Evolutionary conservation across 2,113 vertebrate genomes (phyloP), one percentile per base, ranked within the genome.

Genomic region (Calcarius ornatus): DNA sequence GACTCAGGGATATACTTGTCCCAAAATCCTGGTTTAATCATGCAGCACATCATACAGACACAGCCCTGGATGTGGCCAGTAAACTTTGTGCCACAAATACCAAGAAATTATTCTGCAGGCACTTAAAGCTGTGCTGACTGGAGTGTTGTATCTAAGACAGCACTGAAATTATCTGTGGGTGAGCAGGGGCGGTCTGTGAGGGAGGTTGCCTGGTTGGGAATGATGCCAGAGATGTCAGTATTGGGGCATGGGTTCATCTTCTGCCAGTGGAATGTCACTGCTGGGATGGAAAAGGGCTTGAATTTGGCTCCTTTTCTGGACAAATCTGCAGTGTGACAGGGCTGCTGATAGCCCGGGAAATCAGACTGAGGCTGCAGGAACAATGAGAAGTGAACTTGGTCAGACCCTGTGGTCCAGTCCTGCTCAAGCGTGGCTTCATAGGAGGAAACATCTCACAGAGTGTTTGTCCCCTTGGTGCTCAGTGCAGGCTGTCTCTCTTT

Each of bases 381-480:
- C 2, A 0, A 1, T 11, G 28, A 56, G 30, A 11, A 13, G 8
- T 31, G 63, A 30, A 43, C 42, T 40, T 13, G 11, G 20, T 15
- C 50, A n/a, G 43, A 31, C 13, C 17, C 12, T 9, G 1, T 20
- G 21, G 73, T 91, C 16, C 37, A n/a, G 40, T 83, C 68, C 53
- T 69, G 30, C 15, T 47, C 0, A 1, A 27, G n/a, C 37, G 47
- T 1, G 0, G 53, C 59, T 53, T 66, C 11, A 13, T 0, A 1
- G 28, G 15, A 79, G 25, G 42, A 80, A 79, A 71, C 0, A 0
- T 63, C 61, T 83, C 3, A 0, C 43, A 51, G 40, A 53, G 61
- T 3, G 0, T 63, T 88, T 66, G 33, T 68, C 45, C 28, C 25
- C 31, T 45, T 53, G n/a, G 21, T 27, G 25, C 43, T 2, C 0